phyloP scores from a whole-genome alignment of 2,888 invertebrate species.

The Caenorhabditis wallacei region DNA sequence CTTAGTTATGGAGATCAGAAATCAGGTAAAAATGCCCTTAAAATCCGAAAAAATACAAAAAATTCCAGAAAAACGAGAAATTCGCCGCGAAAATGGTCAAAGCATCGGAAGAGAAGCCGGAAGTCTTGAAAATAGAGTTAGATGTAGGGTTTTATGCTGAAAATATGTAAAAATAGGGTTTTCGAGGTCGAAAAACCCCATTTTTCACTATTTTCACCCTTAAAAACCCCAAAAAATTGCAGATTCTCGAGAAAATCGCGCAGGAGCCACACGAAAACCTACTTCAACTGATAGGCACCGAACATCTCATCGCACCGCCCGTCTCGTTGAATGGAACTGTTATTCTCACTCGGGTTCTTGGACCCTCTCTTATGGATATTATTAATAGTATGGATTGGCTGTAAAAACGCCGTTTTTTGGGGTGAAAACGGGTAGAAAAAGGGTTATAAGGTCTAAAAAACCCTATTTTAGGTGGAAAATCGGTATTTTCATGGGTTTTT shows the following conservation, averaged over 20 bases:
- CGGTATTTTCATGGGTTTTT: too few species aligned
- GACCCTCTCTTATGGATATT: conserved; percentile 3
- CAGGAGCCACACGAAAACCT: neutral
- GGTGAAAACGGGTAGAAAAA: neutral
- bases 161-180: neutral
- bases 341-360: neutral
- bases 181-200: too few species aligned
- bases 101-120: neutral
- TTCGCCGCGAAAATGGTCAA: conserved; percentile 19
- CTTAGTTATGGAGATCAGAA: neutral
- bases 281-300: neutral
- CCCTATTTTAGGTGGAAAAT: too few species aligned
- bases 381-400: neutral
- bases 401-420: neutral
- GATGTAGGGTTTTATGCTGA: neutral
- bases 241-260: conserved; percentile 1
- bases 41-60: neutral
- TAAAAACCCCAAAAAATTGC: neutral
- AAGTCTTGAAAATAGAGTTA: conserved; percentile 14
- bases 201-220: neutral
- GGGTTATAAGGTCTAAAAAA: too few species aligned
- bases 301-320: neutral
- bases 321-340: neutral
- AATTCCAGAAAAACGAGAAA: conserved; percentile 2
- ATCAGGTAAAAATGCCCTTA: conserved; percentile 7